phyloP scores from a whole-genome alignment of 2,888 invertebrate genomes.

The Nemoura dubitans region DNA sequence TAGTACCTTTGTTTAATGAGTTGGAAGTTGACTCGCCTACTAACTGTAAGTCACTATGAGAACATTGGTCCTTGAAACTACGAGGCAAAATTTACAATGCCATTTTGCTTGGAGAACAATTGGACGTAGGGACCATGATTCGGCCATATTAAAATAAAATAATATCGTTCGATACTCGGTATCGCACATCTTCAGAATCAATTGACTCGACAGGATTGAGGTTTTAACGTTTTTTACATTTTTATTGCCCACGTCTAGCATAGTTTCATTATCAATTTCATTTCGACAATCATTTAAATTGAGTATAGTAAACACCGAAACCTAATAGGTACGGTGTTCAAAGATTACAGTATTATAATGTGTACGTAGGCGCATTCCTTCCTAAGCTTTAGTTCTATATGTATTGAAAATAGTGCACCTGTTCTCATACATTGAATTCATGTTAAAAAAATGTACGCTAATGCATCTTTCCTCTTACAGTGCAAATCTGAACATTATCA shows the following conservation, averaged over 20 bases:
- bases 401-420: background rate
- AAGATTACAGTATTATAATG: constrained; percentile 31
- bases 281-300: background rate
- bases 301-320: background rate
- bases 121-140: background rate
- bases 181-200: background rate
- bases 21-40: background rate
- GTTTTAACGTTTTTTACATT: background rate
- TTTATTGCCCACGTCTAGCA: background rate
- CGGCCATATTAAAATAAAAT: background rate
- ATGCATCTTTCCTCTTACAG: constrained; percentile 33
- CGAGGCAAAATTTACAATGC: background rate
- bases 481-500: constrained; percentile 40
- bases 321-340: background rate
- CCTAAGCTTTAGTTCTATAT: constrained; percentile 13
- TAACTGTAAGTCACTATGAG: background rate
- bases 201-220: background rate
- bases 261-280: background rate
- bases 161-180: background rate
- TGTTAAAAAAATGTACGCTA: background rate
- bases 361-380: constrained; percentile 22
- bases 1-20: background rate
- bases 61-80: background rate
- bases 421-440: constrained; percentile 14
- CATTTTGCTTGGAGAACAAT: background rate